Conservation (phyloP, 2,797 vertebrate genomes). For the Diplodus sargus region DNA sequence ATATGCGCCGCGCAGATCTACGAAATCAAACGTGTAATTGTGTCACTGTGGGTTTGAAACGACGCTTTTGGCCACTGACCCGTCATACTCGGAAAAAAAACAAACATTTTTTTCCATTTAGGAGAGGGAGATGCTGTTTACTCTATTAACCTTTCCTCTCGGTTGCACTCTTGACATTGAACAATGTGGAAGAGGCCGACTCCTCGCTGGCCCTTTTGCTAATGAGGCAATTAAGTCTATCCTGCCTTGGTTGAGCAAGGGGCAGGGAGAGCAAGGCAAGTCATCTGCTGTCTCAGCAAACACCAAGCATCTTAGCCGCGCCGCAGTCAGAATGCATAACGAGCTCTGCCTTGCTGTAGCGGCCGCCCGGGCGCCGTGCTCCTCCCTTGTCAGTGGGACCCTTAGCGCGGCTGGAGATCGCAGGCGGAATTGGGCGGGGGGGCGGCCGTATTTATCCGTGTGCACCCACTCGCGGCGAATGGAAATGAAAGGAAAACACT, state of each 20-base stretch:
- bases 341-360: conserved; percentile 47
- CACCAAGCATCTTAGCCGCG: conserved; percentile 66
- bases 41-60: conserved; percentile 45
- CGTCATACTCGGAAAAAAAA: conserved; percentile 62
- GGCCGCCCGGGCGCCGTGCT: conserved; percentile 33
- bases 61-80: conserved; percentile 54
- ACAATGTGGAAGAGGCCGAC: conserved; percentile 78
- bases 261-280: conserved; percentile 71
- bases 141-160: conserved; percentile 84
- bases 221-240: conserved; percentile 87
- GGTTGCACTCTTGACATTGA: conserved; percentile 84
- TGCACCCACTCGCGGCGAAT: conserved; percentile 43
- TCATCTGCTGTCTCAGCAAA: conserved; percentile 86
- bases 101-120: conserved; percentile 68
- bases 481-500: conserved; percentile 49
- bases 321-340: conserved; percentile 71
- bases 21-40: conserved; percentile 50
- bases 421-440: conserved; percentile 30
- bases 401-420: conserved; percentile 62
- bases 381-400: conserved; percentile 45
- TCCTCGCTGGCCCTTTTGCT: conserved; percentile 79
- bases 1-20: conserved; percentile 49
- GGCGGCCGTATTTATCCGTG: conserved; percentile 41
- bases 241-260: conserved; percentile 75
- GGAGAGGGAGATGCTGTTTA: conserved; percentile 75